Base-by-base conservation (phyloP, 2,797 vertebrate genomes). In the Gymnodraco acuticeps region DNA sequence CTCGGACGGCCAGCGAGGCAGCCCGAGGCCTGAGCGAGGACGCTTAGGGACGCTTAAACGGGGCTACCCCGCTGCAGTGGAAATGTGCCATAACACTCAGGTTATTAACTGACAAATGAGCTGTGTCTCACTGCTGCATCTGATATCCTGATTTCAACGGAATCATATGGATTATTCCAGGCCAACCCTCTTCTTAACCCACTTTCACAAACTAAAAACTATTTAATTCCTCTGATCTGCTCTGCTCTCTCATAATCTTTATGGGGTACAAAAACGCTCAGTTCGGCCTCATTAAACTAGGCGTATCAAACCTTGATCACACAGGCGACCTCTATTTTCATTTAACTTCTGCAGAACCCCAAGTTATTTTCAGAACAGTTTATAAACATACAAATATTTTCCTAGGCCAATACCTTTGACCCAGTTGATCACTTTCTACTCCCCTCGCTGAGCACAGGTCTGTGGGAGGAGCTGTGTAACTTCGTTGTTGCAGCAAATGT, bases 31-130 rank as follows among this genome's bases (percentile, higher is more conserved):
- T n/a, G n/a, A n/a, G n/a, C n/a, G n/a, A n/a, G n/a, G n/a, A n/a
- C n/a, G n/a, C n/a, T n/a, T n/a, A n/a, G n/a, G n/a, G n/a, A n/a
- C n/a, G n/a, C n/a, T n/a, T n/a, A n/a, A n/a, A n/a, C n/a, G n/a
- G n/a, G n/a, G n/a, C n/a, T n/a, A n/a, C n/a, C n/a, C n/a, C n/a
- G n/a, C n/a, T n/a, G n/a, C n/a, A n/a, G n/a, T n/a, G n/a, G n/a
- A n/a, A n/a, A n/a, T n/a, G n/a, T n/a, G n/a, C n/a, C n/a, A n/a
- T n/a, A n/a, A 23, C 27, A 43, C 69, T 70, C 10, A 0, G 42
- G 48, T 81, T 78, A 79, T 73, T 80, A 76, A 66, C 68, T 59
- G 72, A 82, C 63, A 82, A 78, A 76, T 56, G 71, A 71, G 46
- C 59, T 55, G 64, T 66, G 52, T 47, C 56, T 80, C 41, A 55